These are phyloP conservation scores for Acrossocheilus fasciatus DNA, from an alignment of 2,797 vertebrate species.

Conservation along the genomic window DNA sequence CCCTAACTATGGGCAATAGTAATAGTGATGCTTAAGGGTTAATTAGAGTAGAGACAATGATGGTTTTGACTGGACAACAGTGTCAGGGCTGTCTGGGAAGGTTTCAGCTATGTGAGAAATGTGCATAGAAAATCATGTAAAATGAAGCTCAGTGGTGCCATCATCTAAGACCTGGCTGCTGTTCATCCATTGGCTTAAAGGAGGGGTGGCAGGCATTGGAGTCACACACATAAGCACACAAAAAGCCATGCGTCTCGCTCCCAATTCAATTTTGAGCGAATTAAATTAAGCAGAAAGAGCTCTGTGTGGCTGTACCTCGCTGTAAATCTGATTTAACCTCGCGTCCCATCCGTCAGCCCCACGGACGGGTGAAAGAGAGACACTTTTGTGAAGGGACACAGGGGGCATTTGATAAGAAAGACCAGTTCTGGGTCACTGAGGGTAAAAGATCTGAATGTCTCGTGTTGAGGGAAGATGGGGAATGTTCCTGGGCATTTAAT, in stretches of 20 bases:
- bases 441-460: constrained; percentile 7
- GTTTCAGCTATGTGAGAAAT: constrained; percentile 43
- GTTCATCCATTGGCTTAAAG: not conserved
- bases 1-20: not conserved
- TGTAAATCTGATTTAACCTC: constrained; percentile 75
- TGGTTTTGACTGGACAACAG: constrained; percentile 6
- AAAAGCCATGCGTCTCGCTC: constrained; percentile 30
- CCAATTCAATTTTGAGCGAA: constrained; percentile 79
- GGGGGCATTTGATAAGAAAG: constrained; percentile 72
- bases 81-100: not conserved
- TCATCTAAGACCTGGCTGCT: not conserved
- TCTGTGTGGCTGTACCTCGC: constrained; percentile 73
- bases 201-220: constrained; percentile 43
- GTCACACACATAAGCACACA: constrained; percentile 70
- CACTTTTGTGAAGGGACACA: constrained; percentile 72
- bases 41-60: not conserved
- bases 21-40: not conserved
- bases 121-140: constrained; percentile 18
- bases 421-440: constrained; percentile 37
- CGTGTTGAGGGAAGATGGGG: not conserved
- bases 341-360: constrained; percentile 12
- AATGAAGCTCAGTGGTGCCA: not conserved
- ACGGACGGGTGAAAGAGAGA: constrained; percentile 60
- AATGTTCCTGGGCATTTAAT: constrained; percentile 51
- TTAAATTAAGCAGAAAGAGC: constrained; percentile 79